These are phyloP conservation scores for Meteorus sp. DNA, from an alignment of 1,140 invertebrate genomes.

Conservation along the genomic window DNA sequence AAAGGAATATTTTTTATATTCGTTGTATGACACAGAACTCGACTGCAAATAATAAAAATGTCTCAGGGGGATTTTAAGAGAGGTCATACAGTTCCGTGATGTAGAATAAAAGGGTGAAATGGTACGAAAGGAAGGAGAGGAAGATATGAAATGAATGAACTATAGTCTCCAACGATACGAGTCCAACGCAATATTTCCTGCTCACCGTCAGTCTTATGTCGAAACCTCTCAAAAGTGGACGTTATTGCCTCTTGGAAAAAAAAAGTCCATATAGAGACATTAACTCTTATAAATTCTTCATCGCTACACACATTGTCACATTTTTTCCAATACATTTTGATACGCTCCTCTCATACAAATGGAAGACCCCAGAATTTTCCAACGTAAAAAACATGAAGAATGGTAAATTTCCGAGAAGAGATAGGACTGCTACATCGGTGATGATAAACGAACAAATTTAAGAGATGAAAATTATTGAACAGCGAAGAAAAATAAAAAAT, in stretches of 20 bases:
- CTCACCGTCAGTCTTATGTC: slow-evolving; percentile 17
- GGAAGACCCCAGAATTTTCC: slow-evolving; percentile 4
- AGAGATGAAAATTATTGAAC: background rate
- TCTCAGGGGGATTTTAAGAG: background rate
- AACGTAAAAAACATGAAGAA: background rate
- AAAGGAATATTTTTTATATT: background rate
- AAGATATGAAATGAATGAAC: background rate
- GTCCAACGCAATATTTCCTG: slow-evolving; percentile 17
- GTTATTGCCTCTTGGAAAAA: slow-evolving; percentile 16
- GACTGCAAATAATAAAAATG: background rate
- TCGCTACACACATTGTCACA: too few species aligned
- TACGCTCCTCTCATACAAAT: too few species aligned
- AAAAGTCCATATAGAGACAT: slow-evolving; percentile 13
- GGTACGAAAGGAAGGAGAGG: background rate
- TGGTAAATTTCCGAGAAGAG: background rate
- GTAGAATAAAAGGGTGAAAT: background rate
- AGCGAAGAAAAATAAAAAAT: background rate
- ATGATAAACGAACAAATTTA: background rate
- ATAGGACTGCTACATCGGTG: background rate
- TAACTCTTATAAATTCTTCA: too few species aligned
- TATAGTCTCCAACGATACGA: slow-evolving; percentile 8
- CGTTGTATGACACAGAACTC: background rate
- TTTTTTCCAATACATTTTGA: too few species aligned
- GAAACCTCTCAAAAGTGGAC: slow-evolving; percentile 22
- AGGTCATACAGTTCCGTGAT: background rate